phyloP scores from a whole-genome alignment of 92 coral and sea anemone genomes.

The Ricordea florida region DNA sequence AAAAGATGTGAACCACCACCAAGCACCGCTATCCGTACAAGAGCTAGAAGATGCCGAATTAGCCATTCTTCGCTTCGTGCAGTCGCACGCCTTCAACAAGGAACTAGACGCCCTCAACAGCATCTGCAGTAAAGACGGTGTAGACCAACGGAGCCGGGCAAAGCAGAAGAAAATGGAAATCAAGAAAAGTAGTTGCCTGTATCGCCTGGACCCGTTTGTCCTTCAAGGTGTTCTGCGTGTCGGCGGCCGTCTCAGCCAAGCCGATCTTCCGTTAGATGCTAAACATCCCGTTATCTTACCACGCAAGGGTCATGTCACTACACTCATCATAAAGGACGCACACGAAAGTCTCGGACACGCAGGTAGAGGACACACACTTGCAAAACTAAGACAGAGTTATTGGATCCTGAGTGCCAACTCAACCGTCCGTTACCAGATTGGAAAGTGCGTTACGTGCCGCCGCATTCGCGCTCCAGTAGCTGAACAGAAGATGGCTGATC shows the following conservation, averaged over 20 bases:
- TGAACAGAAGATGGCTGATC: conserved; percentile 57
- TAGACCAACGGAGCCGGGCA: conserved; percentile 11
- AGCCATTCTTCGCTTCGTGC: conserved; percentile 48
- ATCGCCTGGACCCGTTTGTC: conserved; percentile 62
- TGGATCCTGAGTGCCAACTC: conserved; percentile 62
- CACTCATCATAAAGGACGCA: conserved; percentile 31
- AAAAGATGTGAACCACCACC: not conserved
- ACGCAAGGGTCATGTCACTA: conserved; percentile 57
- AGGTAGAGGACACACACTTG: conserved; percentile 67
- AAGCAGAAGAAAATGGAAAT: conserved; percentile 26
- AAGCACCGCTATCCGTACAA: conserved; percentile 38
- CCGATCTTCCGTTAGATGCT: conserved; percentile 57
- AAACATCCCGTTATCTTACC: conserved; percentile 63
- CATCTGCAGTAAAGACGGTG: conserved; percentile 14
- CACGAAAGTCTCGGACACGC: conserved; percentile 60
- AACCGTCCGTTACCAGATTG: conserved; percentile 46
- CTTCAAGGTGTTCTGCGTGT: conserved; percentile 58
- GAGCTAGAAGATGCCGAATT: conserved; percentile 56
- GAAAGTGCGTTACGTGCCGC: conserved; percentile 42
- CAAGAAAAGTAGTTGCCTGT: conserved; percentile 46
- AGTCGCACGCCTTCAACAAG: conserved; percentile 44
- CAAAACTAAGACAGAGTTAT: conserved; percentile 52
- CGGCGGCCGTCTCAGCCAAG: conserved; percentile 69
- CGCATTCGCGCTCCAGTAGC: conserved; percentile 1
- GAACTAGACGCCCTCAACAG: conserved; percentile 38